phyloP scores from a whole-genome alignment of 2,797 vertebrate species.

The Poecilia picta region DNA sequence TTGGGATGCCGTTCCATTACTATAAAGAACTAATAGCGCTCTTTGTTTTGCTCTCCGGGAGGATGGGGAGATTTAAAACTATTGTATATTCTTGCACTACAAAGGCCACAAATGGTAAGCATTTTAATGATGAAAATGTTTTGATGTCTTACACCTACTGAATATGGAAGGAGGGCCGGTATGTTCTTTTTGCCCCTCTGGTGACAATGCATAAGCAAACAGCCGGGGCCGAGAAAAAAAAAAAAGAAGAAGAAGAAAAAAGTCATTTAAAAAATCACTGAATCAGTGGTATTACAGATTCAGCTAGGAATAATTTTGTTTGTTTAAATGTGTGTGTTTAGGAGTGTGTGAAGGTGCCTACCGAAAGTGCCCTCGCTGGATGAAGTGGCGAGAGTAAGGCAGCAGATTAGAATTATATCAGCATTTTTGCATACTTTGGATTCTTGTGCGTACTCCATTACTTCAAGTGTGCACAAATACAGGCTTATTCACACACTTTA shows the following conservation, averaged over 20 bases:
- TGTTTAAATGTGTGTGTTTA: constrained; percentile 16
- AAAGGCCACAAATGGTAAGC: constrained; percentile 81
- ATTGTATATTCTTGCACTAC: constrained; percentile 74
- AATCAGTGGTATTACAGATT: constrained; percentile 87
- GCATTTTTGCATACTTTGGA: constrained; percentile 43
- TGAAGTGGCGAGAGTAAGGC: constrained; percentile 60
- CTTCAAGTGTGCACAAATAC: constrained; percentile 37
- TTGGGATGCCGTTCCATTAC: constrained; percentile 71
- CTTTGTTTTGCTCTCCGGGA: constrained; percentile 75
- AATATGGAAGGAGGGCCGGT: constrained; percentile 74
- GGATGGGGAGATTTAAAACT: constrained; percentile 75
- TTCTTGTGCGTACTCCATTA: constrained; percentile 17
- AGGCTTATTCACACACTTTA: constrained; percentile 4
- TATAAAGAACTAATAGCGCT: constrained; percentile 77
- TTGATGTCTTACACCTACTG: constrained; percentile 78
- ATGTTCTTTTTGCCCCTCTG: constrained; percentile 81
- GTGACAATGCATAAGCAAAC: constrained; percentile 79
- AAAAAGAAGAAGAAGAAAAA: constrained; percentile 44
- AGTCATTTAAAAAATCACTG: constrained; percentile 65
- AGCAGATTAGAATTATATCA: constrained; percentile 59
- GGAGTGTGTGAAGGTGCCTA: constrained; percentile 32
- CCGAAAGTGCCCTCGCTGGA: constrained; percentile 64
- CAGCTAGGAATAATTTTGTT: constrained; percentile 53
- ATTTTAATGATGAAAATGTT: constrained; percentile 82
- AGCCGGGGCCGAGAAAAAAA: constrained; percentile 67